Evolutionary conservation across 92 coral and sea anemone genomes (phyloP), one percentile per base, ranked within the genome.

Genomic region (Muricea muricata): DNA sequence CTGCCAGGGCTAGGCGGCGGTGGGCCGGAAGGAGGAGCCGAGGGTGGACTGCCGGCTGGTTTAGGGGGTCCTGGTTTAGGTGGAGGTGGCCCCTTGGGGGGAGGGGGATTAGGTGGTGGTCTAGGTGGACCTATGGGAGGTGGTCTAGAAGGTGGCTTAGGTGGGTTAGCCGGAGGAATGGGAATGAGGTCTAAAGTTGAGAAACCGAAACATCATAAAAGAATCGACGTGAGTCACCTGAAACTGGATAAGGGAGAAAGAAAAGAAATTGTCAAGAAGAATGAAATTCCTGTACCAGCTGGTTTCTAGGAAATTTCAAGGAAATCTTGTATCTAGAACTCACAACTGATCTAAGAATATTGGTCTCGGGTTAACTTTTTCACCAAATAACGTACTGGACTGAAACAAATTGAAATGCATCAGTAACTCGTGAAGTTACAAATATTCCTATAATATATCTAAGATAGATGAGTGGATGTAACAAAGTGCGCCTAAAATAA

Each of bases 261-360:
- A 50, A 90, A 92, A 8, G 86, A 91, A 69, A 92, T 92, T 74
- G 95, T 92, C 17, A 92, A 92, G 88, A 92, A 92, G 70, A 84
- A 86, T 56, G 86, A 85, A 21, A 90, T 92, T 54, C 95, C 95
- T 46, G 57, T 65, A 48, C 90, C n/a, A n/a, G n/a, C 93, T 12
- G 37, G 33, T 28, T 50, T 76, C 33, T 56, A 78, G 21, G 35
- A 33, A 33, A n/a, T 42, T 17, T 32, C 0, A 1, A 28, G 15
- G 70, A 9, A 35, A 0, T 28, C 57, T 29, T n/a, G 9, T 8
- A 70, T n/a, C n/a, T 23, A 35, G 76, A 33, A 26, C 39, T 9
- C 37, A 42, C 24, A 10, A 74, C 7, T 1, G 15, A 1, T 28
- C 26, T 47, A 25, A 12, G 0, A 26, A 74, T n/a, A n/a, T n/a